Base-by-base conservation (phyloP, 2,113 vertebrate species). In the Phylloscopus trochiloides region DNA sequence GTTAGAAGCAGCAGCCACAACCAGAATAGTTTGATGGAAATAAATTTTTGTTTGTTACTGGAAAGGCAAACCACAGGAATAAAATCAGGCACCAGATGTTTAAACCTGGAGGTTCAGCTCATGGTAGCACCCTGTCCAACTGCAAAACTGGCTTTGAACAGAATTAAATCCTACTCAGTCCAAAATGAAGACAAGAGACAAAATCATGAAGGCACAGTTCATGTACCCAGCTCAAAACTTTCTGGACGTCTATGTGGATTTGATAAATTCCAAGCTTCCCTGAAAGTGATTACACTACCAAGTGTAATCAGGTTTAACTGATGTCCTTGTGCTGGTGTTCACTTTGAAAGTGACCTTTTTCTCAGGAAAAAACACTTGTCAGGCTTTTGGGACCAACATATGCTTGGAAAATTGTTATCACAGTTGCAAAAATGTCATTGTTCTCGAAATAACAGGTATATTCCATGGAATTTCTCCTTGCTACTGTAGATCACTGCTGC, bases 401-500 rank as follows among this genome's bases (percentile, higher is more conserved):
- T 45, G 32, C 50, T 42, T 81, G 72, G 58, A 75, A 78, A 83
- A 88, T 48, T 81, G 67, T 78, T 86, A 52, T 54, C 7, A 6
- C 58, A 87, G 89, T 42, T 72, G 38, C 45, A 80, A 76, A 83
- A 88, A 61, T 66, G 48, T 83, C 63, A 47, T 77, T 17, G 22
- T 70, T 91, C 68, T 71, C 58, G 36, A 92, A 94, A 86, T 76
- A 80, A 68, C 36, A 75, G 51, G 19, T 43, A 32, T 73, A 26
- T 92, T 91, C 61, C 75, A 47, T 48, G 54, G 81, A 61, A 81
- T 47, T 47, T 82, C 92, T 89, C 50, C 31, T 71, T 71, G 38
- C 57, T 63, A 40, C 62, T 63, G 74, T 29, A 94, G 94, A 92
- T 93, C 80, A 59, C 48, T 97, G 16, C 94, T 86, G 84, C 93